Evolutionary conservation across 2,797 vertebrate genomes (phyloP).

Genomic region (Hephaestus fuliginosus): DNA sequence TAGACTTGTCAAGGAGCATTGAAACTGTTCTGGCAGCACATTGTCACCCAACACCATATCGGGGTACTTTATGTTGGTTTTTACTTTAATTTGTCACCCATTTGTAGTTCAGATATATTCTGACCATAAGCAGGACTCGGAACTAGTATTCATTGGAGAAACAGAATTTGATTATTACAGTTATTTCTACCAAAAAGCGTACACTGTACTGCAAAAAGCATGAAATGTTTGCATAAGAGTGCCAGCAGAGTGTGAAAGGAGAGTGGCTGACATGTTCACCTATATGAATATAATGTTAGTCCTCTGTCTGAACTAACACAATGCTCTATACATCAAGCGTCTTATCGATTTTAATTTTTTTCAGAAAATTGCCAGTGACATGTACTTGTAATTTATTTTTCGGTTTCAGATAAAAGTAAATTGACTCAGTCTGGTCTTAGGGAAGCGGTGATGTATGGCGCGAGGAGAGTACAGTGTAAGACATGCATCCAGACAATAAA

Average conservation of each 20-base stretch:
- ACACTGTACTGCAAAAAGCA: not conserved
- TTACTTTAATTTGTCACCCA: no score
- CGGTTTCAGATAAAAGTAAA: conserved; percentile 9
- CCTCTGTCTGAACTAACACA: not conserved
- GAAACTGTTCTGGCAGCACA: no score
- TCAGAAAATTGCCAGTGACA: conserved; percentile 8
- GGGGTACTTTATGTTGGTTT: no score
- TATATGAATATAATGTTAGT: not conserved
- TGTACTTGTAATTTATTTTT: conserved; percentile 7
- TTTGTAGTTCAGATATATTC: no score
- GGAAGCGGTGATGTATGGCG: conserved; percentile 2
- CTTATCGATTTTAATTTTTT: conserved; percentile 16
- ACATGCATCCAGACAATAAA: conserved; percentile 9
- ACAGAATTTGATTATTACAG: not conserved
- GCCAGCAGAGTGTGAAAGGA: conserved; percentile 19
- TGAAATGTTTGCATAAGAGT: not conserved
- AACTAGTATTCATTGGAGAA: not conserved
- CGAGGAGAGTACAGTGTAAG: not conserved
- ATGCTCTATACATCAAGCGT: not conserved
- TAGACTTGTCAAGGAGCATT: no score
- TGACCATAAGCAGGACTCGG: not conserved
- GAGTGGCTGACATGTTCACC: not conserved
- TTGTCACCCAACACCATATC: no score
- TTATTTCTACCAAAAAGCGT: not conserved
- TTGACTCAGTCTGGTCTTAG: not conserved